phyloP scores from a whole-genome alignment of 2,113 vertebrate genomes.

The Datnioides undecimradiatus region DNA sequence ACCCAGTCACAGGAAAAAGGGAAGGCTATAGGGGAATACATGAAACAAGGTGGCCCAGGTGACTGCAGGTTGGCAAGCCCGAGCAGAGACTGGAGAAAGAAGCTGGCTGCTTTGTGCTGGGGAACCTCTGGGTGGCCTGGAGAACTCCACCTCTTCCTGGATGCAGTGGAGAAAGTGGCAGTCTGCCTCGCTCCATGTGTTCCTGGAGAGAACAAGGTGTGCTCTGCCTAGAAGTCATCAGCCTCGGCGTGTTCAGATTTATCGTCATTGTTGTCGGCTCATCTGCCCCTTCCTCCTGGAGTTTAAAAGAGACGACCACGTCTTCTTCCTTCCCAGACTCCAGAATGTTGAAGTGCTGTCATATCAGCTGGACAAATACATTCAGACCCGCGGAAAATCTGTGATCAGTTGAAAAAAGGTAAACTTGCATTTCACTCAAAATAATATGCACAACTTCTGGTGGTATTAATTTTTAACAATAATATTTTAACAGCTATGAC shows the following conservation, averaged over 20 bases:
- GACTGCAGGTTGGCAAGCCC: conserved; percentile 3
- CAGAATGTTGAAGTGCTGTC: conserved; percentile 72
- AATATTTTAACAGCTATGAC: no score
- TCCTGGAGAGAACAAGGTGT: conserved; percentile 49
- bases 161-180: conserved; percentile 81
- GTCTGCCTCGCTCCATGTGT: conserved; percentile 79
- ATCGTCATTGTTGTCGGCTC: conserved; percentile 56
- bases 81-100: conserved; percentile 66
- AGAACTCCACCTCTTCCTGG: conserved; percentile 75
- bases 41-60: conserved; percentile 31
- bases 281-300: conserved; percentile 72
- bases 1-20: not conserved
- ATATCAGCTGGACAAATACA: conserved; percentile 77
- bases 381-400: conserved; percentile 67
- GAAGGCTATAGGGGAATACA: conserved; percentile 47
- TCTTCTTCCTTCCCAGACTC: conserved; percentile 72
- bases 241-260: conserved; percentile 32
- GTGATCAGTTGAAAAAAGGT: conserved; percentile 63
- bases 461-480: no score
- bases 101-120: conserved; percentile 60
- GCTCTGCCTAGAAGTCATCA: conserved; percentile 45
- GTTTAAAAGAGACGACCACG: conserved; percentile 71
- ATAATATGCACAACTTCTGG: not conserved
- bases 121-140: conserved; percentile 67
- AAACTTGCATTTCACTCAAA: not conserved